These are phyloP conservation scores for cattle (Bos taurus) DNA, from an alignment of 2,113 vertebrate species.

Conservation along the genomic window DNA sequence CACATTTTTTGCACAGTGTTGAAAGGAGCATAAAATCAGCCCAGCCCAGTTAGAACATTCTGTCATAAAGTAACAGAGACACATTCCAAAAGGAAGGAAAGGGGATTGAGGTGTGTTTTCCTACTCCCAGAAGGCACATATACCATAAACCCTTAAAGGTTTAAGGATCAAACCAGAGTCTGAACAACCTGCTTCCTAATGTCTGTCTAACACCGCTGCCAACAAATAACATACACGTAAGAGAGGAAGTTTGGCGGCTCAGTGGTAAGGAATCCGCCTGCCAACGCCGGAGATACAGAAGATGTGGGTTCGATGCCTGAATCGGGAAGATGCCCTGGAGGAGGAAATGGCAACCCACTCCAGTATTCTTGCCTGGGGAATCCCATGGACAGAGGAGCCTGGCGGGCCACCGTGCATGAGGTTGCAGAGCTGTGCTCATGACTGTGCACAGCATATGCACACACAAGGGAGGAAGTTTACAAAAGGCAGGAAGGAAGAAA, in stretches of 20 bases:
- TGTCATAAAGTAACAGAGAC: conserved; percentile 26
- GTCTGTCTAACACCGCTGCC: neutral
- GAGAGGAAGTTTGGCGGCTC: neutral
- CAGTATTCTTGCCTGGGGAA: neutral
- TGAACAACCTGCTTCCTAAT: neutral
- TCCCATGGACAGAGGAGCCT: neutral
- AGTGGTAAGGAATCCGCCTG: neutral
- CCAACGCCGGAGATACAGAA: fast-evolving
- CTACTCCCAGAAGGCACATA: neutral
- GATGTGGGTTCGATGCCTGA: neutral
- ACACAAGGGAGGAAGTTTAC: neutral
- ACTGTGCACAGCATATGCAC: neutral
- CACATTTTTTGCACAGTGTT: neutral
- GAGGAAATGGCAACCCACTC: neutral
- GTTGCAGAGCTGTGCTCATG: neutral
- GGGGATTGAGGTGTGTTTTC: neutral
- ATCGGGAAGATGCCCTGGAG: neutral
- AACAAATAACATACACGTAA: neutral
- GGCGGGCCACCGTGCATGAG: fast-evolving
- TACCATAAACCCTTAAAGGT: neutral
- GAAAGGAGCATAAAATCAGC: conserved; percentile 37
- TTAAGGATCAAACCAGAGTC: neutral
- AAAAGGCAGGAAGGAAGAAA: fast-evolving
- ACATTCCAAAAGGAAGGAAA: neutral
- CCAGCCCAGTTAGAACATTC: neutral